Base-by-base conservation (phyloP, 30 jellyfish, hydroid and myxozoan species). In the Hydractinia echinata region DNA sequence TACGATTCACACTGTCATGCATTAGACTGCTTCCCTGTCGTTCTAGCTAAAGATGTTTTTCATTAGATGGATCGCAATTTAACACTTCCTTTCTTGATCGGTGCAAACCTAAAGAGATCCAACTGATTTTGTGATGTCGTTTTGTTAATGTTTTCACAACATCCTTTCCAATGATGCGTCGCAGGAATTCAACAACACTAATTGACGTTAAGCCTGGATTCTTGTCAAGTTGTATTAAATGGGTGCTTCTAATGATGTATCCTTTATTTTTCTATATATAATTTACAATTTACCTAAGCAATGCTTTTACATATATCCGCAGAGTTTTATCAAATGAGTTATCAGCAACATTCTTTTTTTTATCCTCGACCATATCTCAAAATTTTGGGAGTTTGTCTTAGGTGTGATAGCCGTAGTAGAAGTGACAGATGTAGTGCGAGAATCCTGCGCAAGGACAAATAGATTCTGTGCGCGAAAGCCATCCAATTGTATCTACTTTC, bases 51-150 rank as follows among this genome's bases (percentile, higher is more conserved):
- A 79, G n/a, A 61, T 10, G n/a, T 11, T 55, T 18, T 16, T 55
- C 81, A 79, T 62, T 20, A 81, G 11, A 44, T 79, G 86, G n/a
- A 79, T 79, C 18, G 86, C 86, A 6, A 81, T 81, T 61, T 58
- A 62, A 48, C 82, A 30, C 18, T 81, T 81, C 54, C 66, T 10
- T 79, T 56, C 5, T 64, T 62, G 83, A 7, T 53, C 86, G 4
- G 76, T 19, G 49, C 81, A 61, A 53, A 79, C 49, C 81, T 79
- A 67, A 11, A 53, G 13, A 19, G 44, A 30, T 30, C 44, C 44
- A 30, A 30, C 49, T 56, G 11, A 10, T 8, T 15, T 51, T 44
- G 52, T 44, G 10, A 73, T 70, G 20, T 73, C 82, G 9, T 14
- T 8, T n/a, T 20, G 48, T 30, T 11, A 44, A 11, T 15, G 52